phyloP scores from a whole-genome alignment of 2,113 vertebrate species.

The Eidolon helvum region DNA sequence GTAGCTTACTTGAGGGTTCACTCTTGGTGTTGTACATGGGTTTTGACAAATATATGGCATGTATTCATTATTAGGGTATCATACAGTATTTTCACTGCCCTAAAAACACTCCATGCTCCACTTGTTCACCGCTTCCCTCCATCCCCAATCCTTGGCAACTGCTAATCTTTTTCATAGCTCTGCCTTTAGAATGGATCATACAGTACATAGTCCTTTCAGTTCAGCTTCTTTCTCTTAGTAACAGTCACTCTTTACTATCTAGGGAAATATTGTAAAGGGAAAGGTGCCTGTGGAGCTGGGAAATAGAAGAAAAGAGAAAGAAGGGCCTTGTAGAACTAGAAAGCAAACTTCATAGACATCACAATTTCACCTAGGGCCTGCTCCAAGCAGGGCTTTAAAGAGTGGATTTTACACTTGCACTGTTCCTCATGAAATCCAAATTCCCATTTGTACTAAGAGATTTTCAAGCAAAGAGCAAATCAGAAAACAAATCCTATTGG shows the following conservation, averaged over 20 bases:
- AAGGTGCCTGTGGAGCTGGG: background rate
- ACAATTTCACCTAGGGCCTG: background rate
- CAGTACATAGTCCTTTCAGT: background rate
- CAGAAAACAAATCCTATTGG: background rate
- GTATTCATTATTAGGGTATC: background rate
- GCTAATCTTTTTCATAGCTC: background rate
- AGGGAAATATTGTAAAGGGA: background rate
- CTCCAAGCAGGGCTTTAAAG: background rate
- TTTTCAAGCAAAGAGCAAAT: conserved; percentile 6
- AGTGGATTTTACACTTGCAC: background rate
- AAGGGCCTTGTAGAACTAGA: background rate
- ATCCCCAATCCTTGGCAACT: background rate
- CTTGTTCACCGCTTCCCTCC: background rate
- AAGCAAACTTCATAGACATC: background rate
- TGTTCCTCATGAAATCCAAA: conserved; percentile 13
- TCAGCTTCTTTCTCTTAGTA: background rate
- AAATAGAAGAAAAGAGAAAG: background rate
- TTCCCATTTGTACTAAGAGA: conserved; percentile 27
- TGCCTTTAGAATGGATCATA: background rate
- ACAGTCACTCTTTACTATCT: background rate
- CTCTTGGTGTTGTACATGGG: background rate
- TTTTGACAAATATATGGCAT: background rate
- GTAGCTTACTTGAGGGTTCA: background rate
- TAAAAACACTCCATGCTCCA: background rate
- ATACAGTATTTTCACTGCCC: background rate